These are phyloP conservation scores for Agrochola litura DNA, from an alignment of 2,888 invertebrate genomes.

Conservation along the genomic window DNA sequence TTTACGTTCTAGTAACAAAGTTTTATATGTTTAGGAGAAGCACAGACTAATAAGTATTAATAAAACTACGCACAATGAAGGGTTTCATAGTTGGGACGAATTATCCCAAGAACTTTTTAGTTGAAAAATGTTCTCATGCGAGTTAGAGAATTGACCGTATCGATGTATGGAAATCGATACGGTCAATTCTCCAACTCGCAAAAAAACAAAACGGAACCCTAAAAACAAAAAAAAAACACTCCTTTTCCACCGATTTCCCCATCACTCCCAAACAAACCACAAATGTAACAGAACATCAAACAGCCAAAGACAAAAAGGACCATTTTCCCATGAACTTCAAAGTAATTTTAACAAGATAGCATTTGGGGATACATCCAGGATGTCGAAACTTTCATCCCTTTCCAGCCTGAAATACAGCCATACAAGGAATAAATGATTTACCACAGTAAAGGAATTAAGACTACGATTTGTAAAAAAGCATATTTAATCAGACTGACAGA, in stretches of 20 bases:
- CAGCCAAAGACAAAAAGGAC: background rate
- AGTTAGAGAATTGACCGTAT: too few relatives aligned
- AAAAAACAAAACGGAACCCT: too few relatives aligned
- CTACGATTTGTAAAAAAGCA: constrained; percentile 62
- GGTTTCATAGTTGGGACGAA: too few relatives aligned
- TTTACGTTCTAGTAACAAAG: background rate
- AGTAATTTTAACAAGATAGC: constrained; percentile 36
- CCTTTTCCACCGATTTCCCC: background rate
- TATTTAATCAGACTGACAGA: constrained; percentile 53
- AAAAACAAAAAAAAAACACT: background rate
- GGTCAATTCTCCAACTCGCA: too few relatives aligned
- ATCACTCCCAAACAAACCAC: background rate
- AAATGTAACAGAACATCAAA: background rate
- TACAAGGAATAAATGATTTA: constrained; percentile 62
- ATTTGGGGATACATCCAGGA: constrained; percentile 35
- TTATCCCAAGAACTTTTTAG: too few relatives aligned
- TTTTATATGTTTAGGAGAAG: background rate
- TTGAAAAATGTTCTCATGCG: too few relatives aligned
- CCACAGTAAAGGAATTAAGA: constrained; percentile 57
- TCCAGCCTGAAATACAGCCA: constrained; percentile 41
- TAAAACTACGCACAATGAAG: background rate
- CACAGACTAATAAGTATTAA: background rate
- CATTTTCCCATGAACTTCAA: constrained; percentile 25
- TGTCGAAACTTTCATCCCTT: constrained; percentile 44
- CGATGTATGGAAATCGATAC: too few relatives aligned